phyloP scores from a whole-genome alignment of 2,113 vertebrate genomes.

The Saguinus imperator region DNA sequence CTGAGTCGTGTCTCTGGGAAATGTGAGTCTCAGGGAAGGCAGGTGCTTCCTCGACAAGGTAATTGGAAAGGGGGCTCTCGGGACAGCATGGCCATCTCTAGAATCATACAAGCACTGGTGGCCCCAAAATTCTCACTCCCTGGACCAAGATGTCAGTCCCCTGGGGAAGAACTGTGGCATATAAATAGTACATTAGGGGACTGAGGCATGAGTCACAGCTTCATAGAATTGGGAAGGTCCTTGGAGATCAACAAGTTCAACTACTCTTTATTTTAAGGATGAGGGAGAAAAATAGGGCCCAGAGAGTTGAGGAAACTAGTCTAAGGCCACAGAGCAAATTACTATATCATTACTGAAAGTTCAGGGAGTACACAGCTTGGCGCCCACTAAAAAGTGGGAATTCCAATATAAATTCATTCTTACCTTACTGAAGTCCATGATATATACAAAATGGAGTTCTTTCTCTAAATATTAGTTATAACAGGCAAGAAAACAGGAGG shows the following conservation, averaged over 20 bases:
- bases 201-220: constrained; percentile 6
- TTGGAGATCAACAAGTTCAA: constrained; percentile 11
- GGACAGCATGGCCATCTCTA: constrained; percentile 30
- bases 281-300: background rate
- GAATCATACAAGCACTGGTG: constrained; percentile 4
- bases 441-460: background rate
- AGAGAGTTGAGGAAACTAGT: background rate
- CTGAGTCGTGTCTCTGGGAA: constrained; percentile 7
- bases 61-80: constrained; percentile 69
- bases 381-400: background rate
- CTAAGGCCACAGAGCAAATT: background rate
- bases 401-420: background rate
- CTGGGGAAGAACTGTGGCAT: background rate
- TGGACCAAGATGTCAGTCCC: background rate
- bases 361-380: background rate
- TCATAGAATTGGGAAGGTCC: constrained; percentile 21
- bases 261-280: constrained; percentile 1
- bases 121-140: constrained; percentile 15
- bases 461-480: background rate
- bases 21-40: constrained; percentile 56
- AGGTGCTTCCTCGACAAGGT: constrained; percentile 59
- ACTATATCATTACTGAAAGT: background rate
- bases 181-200: constrained; percentile 53
- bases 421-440: background rate
- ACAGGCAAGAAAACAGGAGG: background rate